Evolutionary conservation across 2,797 vertebrate genomes (phyloP).

Genomic region (Thripadectes ignobilis): DNA sequence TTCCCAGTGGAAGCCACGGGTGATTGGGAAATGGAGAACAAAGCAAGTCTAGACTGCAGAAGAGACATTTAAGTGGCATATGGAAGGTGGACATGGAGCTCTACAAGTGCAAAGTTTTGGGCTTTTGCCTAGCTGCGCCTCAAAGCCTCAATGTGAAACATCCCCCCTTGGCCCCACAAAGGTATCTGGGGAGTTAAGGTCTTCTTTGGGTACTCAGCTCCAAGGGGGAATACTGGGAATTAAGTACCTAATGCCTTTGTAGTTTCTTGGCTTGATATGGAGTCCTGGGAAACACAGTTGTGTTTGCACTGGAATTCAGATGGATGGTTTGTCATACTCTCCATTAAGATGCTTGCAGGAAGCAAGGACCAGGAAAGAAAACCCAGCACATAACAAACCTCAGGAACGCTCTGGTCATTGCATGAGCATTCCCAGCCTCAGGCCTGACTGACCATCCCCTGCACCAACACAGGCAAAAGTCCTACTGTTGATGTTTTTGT

Average conservation of each 20-base stretch:
- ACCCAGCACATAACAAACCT: background rate
- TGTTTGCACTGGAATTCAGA: conserved; percentile 24
- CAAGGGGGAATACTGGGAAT: background rate
- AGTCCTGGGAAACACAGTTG: background rate
- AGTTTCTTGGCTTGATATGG: background rate
- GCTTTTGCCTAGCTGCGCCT: background rate
- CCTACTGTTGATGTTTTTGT: background rate
- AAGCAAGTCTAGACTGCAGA: background rate
- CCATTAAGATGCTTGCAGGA: background rate
- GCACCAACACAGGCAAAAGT: background rate
- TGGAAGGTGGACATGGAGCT: background rate
- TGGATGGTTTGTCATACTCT: background rate
- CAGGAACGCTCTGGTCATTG: background rate
- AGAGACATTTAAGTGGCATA: background rate
- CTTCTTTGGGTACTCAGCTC: background rate
- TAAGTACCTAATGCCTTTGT: conserved; percentile 2
- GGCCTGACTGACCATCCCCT: background rate
- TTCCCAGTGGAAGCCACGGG: background rate
- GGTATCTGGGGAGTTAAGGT: background rate
- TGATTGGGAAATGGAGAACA: background rate
- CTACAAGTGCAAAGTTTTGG: background rate
- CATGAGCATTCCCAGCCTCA: background rate
- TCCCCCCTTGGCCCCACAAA: background rate
- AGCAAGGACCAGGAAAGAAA: background rate
- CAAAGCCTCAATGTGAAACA: background rate